Evolutionary conservation across 1,140 invertebrate genomes (phyloP).

Genomic region (Macrobrachium rosenbergii): DNA sequence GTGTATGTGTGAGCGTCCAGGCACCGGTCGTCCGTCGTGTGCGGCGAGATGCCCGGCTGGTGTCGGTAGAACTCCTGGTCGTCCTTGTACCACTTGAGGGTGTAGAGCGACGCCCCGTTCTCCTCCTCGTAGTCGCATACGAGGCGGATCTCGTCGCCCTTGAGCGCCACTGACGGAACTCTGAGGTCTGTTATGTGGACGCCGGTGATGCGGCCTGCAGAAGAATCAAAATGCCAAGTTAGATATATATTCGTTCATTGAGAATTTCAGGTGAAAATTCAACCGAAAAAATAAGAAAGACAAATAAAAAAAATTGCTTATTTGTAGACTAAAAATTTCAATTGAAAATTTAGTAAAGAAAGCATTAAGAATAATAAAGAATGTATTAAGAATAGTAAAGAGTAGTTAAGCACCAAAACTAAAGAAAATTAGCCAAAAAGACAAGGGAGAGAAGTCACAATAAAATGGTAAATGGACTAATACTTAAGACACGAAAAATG

Average conservation of each 20-base stretch:
- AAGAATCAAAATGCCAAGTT: neutral
- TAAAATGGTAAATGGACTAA: no score
- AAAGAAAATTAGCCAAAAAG: no score
- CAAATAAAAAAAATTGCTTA: neutral
- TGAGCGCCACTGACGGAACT: conserved; percentile 32
- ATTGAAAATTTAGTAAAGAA: no score
- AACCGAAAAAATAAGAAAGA: neutral
- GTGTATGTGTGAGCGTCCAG: conserved; percentile 3
- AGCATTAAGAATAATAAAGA: no score
- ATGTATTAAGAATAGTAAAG: no score
- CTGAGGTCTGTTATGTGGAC: conserved; percentile 28
- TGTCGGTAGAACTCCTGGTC: conserved; percentile 43
- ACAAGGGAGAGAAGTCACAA: no score
- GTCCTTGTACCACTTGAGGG: conserved; percentile 58
- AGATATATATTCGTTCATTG: neutral
- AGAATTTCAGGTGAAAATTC: neutral
- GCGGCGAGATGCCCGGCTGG: conserved; percentile 29
- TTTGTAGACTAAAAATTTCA: no score
- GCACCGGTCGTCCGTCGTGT: conserved; percentile 23
- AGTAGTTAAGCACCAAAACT: no score
- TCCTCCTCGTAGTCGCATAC: conserved; percentile 41
- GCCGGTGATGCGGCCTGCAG: neutral
- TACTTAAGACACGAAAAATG: no score
- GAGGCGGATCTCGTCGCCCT: conserved; percentile 30
- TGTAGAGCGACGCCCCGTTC: conserved; percentile 17